Base-by-base conservation (phyloP, 2,888 invertebrate species). In the Mamestra brassicae region DNA sequence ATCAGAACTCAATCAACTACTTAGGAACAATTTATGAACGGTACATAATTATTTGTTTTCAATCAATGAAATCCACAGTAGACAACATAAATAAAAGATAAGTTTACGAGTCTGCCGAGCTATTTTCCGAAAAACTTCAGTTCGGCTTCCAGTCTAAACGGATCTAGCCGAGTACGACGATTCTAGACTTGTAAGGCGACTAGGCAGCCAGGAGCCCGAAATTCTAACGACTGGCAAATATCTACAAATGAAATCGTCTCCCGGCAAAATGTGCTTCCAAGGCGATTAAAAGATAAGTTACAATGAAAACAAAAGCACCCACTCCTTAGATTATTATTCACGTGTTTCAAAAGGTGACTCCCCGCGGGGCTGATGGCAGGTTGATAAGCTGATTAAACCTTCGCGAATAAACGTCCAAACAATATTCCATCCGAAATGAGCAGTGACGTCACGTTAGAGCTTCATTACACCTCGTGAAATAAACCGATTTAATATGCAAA, bases 401-500 rank as follows among this genome's bases (percentile, higher is more conserved):
- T 61, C 38, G 50, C 11, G 26, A 63, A 52, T 38, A 8, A 47
- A 63, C 11, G 11, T 47, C 47, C n/a, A n/a, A 57, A 74, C 36
- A 63, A 63, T n/a, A 17, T 36, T 70, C 47, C 61, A 26, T 6
- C 45, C 3, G 34, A 76, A 76, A 73, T 71, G 62, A 64, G 61
- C 63, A 45, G 50, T 38, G 26, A 62, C 47, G 61, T 66, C 66
- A 68, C 68, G 63, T 74, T 66, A 76, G n/a, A 52, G 55, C 76
- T 83, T 76, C 71, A 85, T 83, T 83, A 75, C 34, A 50, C 65
- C 38, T 45, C 78, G 76, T 79, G 66, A 78, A 83, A 78, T 86
- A 83, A 81, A 80, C 76, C 58, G 42, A 77, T 82, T 84, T 65
- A 76, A 80, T 80, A 85, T 84, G 74, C 80, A 82, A 76, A 82